These are phyloP conservation scores for Melanerpes formicivorus DNA, from an alignment of 2,113 vertebrate genomes.

Conservation along the genomic window DNA sequence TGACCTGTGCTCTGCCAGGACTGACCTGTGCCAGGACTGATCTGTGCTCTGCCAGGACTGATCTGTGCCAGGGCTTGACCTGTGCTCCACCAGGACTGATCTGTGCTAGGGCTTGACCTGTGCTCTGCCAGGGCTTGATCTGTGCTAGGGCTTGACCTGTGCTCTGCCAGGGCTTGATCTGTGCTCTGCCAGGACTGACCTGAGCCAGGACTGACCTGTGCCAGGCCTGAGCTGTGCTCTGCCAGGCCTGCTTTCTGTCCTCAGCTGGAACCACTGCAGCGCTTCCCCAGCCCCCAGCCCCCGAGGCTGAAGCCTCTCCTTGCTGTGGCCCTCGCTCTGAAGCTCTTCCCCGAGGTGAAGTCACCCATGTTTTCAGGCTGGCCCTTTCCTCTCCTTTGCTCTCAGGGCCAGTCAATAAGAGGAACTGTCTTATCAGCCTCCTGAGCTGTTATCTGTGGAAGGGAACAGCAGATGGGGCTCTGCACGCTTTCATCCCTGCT, in stretches of 20 bases:
- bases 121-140: too few relatives aligned
- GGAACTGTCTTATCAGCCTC: neutral
- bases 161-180: too few relatives aligned
- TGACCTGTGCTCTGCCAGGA: too few relatives aligned
- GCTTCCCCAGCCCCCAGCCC: neutral
- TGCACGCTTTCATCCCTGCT: neutral
- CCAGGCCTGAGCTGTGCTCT: neutral
- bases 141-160: too few relatives aligned
- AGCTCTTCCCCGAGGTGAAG: neutral
- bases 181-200: too few relatives aligned
- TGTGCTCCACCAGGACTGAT: too few relatives aligned
- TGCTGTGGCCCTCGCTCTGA: accelerated
- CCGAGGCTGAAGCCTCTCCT: neutral
- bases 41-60: too few relatives aligned
- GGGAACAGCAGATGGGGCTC: conserved; percentile 58
- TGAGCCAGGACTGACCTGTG: too few relatives aligned
- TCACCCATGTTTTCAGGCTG: neutral
- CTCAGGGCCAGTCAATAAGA: neutral
- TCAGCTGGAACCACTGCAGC: neutral
- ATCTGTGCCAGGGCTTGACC: too few relatives aligned
- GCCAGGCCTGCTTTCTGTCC: neutral
- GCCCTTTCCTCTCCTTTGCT: neutral
- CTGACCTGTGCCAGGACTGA: too few relatives aligned
- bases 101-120: too few relatives aligned
- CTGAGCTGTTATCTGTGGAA: neutral